Conservation (phyloP, 2,113 vertebrate genomes). For the Pedionomus torquatus region DNA sequence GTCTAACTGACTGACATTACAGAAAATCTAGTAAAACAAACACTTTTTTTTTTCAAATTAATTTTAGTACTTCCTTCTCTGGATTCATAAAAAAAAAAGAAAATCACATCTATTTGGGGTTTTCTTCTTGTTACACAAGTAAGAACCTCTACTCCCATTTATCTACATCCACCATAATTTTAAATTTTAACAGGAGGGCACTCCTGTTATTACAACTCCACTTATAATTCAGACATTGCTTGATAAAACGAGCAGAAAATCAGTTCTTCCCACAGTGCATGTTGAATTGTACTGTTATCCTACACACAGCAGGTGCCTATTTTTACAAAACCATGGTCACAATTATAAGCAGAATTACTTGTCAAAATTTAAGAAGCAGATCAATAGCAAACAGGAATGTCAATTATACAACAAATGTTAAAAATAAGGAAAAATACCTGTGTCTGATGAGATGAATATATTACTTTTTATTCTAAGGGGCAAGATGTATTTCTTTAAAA, state of each 20-base stretch:
- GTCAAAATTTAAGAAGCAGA: conserved; percentile 71
- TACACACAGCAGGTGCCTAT: conserved; percentile 64
- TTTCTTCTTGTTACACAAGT: not conserved
- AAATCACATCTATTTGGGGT: not conserved
- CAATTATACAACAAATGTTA: conserved; percentile 65
- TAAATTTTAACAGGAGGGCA: not conserved
- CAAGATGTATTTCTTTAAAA: not conserved
- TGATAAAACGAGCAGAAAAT: conserved; percentile 73
- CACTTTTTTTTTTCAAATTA: not conserved
- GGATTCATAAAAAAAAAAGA: not conserved
- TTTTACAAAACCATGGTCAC: conserved; percentile 59
- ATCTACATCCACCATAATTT: not conserved
- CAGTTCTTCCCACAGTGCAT: conserved; percentile 56
- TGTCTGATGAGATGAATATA: not conserved
- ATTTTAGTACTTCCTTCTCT: not conserved
- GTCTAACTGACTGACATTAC: not conserved
- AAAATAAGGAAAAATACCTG: not conserved
- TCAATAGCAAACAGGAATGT: conserved; percentile 72
- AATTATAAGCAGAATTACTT: conserved; percentile 75
- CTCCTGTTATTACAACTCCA: not conserved
- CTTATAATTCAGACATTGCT: conserved; percentile 67
- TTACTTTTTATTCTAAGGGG: not conserved
- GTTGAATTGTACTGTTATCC: conserved; percentile 71
- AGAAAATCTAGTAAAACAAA: not conserved
- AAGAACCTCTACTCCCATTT: not conserved